Percentiles rank a stretch among this genome's conserved stretches.
Evolutionary conservation across 2,888 invertebrate species (phyloP).

Genomic region (Cephus pulcher): DNA sequence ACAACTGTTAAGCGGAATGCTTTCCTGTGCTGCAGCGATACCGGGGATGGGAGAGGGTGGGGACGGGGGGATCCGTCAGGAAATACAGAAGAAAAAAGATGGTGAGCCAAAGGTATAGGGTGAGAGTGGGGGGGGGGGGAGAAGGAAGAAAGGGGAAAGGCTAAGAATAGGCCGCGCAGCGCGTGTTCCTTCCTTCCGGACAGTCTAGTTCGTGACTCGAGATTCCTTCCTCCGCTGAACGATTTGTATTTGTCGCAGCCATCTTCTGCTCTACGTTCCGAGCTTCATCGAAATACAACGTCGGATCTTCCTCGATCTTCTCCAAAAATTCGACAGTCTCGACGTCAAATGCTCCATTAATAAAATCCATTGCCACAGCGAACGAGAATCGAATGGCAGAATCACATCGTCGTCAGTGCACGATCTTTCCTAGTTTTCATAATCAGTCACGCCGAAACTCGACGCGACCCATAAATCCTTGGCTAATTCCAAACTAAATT

Average conservation of each 20-base stretch:
- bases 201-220: no score
- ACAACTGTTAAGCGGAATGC: background rate
- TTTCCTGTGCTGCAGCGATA: background rate
- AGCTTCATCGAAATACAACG: slow-evolving; percentile 31
- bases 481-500: no score
- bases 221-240: slow-evolving; percentile 1
- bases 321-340: no score
- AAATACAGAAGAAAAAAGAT: slow-evolving; percentile 18
- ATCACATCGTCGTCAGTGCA: no score
- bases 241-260: slow-evolving; percentile 36
- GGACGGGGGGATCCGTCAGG: background rate
- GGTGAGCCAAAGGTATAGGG: slow-evolving; percentile 18
- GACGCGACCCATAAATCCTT: no score
- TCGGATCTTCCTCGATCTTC: background rate
- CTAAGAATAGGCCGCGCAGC: slow-evolving; percentile 40
- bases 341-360: no score
- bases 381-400: no score
- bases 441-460: no score
- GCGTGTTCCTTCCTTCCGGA: no score
- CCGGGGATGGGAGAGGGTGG: background rate
- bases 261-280: slow-evolving; percentile 44
- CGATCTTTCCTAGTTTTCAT: no score
- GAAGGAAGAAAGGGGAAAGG: slow-evolving; percentile 28
- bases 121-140: slow-evolving; percentile 12
- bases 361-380: no score